phyloP scores from a whole-genome alignment of 2,113 vertebrate species.

The Cepphus grylle region DNA sequence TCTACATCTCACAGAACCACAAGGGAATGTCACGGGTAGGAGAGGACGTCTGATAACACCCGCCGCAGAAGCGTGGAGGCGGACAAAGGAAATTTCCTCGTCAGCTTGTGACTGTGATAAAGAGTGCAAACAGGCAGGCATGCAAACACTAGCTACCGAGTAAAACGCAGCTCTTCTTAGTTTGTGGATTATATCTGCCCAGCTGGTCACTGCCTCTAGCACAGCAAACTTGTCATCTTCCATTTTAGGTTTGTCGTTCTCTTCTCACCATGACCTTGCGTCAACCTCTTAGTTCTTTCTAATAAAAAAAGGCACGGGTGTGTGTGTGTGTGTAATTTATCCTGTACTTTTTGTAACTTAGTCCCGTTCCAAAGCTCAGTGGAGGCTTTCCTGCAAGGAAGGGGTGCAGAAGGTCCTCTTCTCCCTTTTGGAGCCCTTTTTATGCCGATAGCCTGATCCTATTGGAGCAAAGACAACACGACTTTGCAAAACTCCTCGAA shows the following conservation, averaged over 20 bases:
- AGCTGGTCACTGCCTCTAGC: not conserved
- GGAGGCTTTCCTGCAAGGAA: not conserved
- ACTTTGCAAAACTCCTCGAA: not conserved
- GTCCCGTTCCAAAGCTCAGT: not conserved
- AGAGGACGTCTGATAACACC: constrained; percentile 7
- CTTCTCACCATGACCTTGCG: not conserved
- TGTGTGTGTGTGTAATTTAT: not conserved
- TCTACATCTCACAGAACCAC: not conserved
- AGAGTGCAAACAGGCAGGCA: not conserved
- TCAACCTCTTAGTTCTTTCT: not conserved
- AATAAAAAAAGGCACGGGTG: not conserved
- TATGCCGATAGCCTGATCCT: not conserved
- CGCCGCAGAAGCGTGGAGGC: not conserved
- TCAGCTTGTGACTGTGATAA: constrained; percentile 29
- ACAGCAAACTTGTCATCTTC: not conserved
- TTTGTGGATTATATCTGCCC: not conserved
- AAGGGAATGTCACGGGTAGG: not conserved
- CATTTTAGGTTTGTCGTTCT: not conserved
- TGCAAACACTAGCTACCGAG: not conserved
- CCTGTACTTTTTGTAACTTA: not conserved
- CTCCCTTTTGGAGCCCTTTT: not conserved
- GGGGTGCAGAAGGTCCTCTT: not conserved
- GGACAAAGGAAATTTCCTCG: constrained; percentile 25
- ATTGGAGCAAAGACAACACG: not conserved
- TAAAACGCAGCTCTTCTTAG: not conserved